phyloP scores from a whole-genome alignment of 37 sponge, comb jelly and placozoan genomes.

The Geodia barretti region DNA sequence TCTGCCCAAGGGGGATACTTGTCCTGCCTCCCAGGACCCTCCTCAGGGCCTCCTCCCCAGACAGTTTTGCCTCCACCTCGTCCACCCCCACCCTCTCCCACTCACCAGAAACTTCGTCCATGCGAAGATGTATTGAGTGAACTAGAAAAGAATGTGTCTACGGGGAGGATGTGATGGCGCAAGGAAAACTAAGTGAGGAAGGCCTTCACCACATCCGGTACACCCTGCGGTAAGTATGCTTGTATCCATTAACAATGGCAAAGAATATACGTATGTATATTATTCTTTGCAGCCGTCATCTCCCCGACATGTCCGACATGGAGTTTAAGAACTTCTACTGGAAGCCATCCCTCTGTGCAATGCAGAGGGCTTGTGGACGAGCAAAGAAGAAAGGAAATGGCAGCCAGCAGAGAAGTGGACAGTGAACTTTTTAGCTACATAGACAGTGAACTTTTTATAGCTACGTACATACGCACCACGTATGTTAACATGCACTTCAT shows the following conservation, averaged over 20 bases:
- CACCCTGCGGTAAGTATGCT: too few species aligned
- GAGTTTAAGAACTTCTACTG: not conserved
- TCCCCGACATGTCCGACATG: not conserved
- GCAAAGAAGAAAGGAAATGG: not conserved
- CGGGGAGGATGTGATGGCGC: not conserved
- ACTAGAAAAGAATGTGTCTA: not conserved
- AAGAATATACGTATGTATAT: not conserved
- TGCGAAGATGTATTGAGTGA: not conserved
- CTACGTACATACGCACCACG: too few species aligned
- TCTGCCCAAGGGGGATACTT: too few species aligned
- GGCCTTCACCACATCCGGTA: too few species aligned
- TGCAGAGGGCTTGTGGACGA: not conserved
- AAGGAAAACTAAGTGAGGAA: not conserved
- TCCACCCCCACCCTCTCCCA: not conserved
- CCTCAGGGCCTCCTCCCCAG: too few species aligned
- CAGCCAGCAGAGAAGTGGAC: not conserved
- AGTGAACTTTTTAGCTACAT: not conserved
- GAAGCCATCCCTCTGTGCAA: not conserved
- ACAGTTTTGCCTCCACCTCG: not conserved
- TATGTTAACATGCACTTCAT: too few species aligned
- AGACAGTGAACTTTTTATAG: too few species aligned
- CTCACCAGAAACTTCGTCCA: not conserved
- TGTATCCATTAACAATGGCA: not conserved
- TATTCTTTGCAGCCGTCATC: not conserved
- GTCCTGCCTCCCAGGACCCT: too few species aligned